Evolutionary conservation across 2,113 vertebrate genomes (phyloP).

Genomic region (Thamnophis sirtalis): DNA sequence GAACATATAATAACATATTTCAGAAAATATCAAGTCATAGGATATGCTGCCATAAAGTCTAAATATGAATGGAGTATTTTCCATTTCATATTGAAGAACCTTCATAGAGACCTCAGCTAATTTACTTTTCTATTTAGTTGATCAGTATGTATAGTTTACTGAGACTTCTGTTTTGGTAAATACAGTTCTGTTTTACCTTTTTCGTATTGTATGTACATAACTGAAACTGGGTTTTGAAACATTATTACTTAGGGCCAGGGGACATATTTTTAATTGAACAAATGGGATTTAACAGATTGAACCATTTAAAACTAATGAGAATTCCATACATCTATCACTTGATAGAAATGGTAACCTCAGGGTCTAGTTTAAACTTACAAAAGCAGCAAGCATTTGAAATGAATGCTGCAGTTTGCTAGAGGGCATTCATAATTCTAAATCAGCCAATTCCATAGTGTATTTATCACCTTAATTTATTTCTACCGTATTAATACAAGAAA

Average conservation of each 20-base stretch:
- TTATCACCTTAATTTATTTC: background rate
- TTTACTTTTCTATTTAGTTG: slow-evolving; percentile 9
- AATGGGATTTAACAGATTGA: slow-evolving; percentile 20
- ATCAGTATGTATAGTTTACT: background rate
- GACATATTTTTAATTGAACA: slow-evolving; percentile 17
- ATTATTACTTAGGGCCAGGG: slow-evolving; percentile 21
- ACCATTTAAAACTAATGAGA: slow-evolving; percentile 10
- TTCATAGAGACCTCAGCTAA: slow-evolving; percentile 2
- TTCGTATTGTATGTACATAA: background rate
- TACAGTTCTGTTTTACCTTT: background rate
- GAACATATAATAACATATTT: background rate
- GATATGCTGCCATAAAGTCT: background rate
- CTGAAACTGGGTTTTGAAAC: slow-evolving; percentile 32
- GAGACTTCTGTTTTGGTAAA: slow-evolving; percentile 5
- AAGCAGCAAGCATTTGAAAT: slow-evolving; percentile 25
- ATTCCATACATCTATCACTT: slow-evolving; percentile 22
- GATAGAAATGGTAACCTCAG: slow-evolving; percentile 22
- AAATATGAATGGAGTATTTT: background rate
- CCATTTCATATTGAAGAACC: background rate
- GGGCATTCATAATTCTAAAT: background rate
- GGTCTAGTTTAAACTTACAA: background rate
- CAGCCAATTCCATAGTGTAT: background rate
- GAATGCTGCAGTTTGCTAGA: background rate
- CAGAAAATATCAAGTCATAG: background rate
- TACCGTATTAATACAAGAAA: background rate